Base-by-base conservation (phyloP, 2,888 invertebrate species). In the Andrena fulva region DNA sequence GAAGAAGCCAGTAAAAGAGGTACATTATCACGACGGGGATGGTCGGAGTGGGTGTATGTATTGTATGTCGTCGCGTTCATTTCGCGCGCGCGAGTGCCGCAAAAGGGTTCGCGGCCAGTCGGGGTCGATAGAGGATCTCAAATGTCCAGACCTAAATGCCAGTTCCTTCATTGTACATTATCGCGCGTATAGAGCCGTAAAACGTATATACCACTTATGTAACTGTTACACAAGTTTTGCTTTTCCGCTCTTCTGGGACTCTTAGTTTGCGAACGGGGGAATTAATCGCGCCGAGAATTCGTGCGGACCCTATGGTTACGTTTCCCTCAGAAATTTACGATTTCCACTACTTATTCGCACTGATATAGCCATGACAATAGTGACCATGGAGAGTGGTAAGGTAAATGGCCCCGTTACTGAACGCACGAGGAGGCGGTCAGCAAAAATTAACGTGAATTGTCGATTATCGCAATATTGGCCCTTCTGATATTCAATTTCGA, bases 101-200 rank as follows among this genome's bases (percentile, higher is more conserved):
- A 31, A 48, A 48, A 48, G 42, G 56, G 42, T 77, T 72, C 77
- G 64, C 33, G 59, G 52, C 67, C 80, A 60, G 60, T 79, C 48
- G 66, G 52, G 69, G 56, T 76, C 73, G 78, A 48, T 62, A 31
- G 35, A 62, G 66, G 84, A 83, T 85, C 85, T 70, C 48, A 64
- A 29, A 42, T 59, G 69, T 81, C 60, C 80, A 62, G 73, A 84
- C 73, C 81, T 81, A 80, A 79, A 52, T 62, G 59, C 75, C 80
- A 84, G 89, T 87, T 87, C 89, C 87, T 88, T 80, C 81, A 68
- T 84, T 70, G 52, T 73, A 66, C 48, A 69, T 69, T 70, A 64
- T 70, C 67, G 70, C 74, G 82, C 72, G 77, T 62, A 68, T 66
- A 56, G 54, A 66, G 42, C 62, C 59, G 33, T 20, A 12, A 31